Percentiles rank a stretch among this genome's conserved stretches.
phyloP scores from a whole-genome alignment of 2,113 vertebrate genomes.

The Saccopteryx leptura region DNA sequence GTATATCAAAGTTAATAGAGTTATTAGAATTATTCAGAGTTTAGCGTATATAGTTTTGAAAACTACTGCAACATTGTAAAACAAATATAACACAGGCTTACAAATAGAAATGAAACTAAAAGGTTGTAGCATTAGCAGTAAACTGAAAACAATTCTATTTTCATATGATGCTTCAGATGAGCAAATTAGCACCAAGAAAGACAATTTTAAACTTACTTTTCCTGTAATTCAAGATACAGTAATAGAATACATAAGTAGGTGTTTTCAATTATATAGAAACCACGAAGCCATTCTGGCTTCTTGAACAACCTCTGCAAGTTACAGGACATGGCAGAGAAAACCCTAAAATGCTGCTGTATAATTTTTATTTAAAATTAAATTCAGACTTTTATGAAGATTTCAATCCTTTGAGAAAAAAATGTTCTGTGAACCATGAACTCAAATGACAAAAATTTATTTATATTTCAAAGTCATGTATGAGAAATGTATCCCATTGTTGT shows the following conservation, averaged over 20 bases:
- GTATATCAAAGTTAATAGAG: not conserved
- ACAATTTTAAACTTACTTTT: not conserved
- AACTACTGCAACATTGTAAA: not conserved
- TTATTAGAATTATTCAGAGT: not conserved
- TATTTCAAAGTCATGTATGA: slow-evolving; percentile 36
- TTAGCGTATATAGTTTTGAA: not conserved
- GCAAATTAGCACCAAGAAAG: not conserved
- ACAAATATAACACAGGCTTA: not conserved
- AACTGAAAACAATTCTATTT: not conserved
- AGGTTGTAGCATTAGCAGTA: not conserved
- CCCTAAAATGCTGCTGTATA: not conserved
- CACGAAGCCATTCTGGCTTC: not conserved
- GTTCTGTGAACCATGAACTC: not conserved
- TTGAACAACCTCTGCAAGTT: not conserved
- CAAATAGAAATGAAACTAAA: not conserved
- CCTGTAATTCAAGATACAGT: not conserved
- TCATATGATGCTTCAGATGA: not conserved
- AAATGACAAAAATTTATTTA: slow-evolving; percentile 7
- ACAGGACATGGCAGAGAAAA: not conserved
- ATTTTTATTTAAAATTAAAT: slow-evolving; percentile 49
- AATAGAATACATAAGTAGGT: not conserved
- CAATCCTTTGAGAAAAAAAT: slow-evolving; percentile 9
- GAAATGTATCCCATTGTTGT: not conserved
- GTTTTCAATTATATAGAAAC: not conserved
- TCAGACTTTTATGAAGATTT: not conserved